Conservation (phyloP, 2,113 vertebrate genomes). For the Vanacampus margaritifer region DNA sequence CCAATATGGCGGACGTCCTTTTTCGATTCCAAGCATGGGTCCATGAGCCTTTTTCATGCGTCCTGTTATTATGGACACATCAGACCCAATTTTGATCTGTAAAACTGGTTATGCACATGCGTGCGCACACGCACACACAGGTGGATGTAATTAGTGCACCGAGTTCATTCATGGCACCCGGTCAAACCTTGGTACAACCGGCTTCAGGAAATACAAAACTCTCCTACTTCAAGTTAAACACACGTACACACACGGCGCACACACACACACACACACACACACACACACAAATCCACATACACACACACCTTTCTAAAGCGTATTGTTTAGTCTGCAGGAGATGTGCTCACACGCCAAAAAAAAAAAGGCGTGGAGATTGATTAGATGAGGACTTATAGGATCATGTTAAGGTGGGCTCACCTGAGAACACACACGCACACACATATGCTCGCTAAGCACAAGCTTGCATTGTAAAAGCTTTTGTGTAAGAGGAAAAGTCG, state of each 20-base stretch:
- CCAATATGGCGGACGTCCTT: too few species aligned
- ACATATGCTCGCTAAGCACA: slow-evolving; percentile 20
- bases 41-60: neutral
- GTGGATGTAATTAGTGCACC: slow-evolving; percentile 68
- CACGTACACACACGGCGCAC: too few species aligned
- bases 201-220: slow-evolving; percentile 58
- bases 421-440: neutral
- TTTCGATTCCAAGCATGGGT: neutral
- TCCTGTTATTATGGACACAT: neutral
- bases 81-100: neutral
- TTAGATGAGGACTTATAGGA: neutral
- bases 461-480: neutral
- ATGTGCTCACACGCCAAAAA: neutral
- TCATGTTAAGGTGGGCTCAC: neutral
- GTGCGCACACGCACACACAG: slow-evolving; percentile 48
- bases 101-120: slow-evolving; percentile 1
- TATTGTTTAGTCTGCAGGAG: neutral
- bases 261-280: too few species aligned
- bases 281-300: slow-evolving; percentile 6
- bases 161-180: slow-evolving; percentile 59
- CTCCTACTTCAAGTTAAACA: slow-evolving; percentile 43
- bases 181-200: slow-evolving; percentile 57
- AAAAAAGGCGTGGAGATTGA: neutral
- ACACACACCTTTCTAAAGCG: slow-evolving; percentile 3
- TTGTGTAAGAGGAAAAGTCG: neutral